Conservation (phyloP, 2,113 vertebrate genomes). For the Odontesthes bonariensis region DNA sequence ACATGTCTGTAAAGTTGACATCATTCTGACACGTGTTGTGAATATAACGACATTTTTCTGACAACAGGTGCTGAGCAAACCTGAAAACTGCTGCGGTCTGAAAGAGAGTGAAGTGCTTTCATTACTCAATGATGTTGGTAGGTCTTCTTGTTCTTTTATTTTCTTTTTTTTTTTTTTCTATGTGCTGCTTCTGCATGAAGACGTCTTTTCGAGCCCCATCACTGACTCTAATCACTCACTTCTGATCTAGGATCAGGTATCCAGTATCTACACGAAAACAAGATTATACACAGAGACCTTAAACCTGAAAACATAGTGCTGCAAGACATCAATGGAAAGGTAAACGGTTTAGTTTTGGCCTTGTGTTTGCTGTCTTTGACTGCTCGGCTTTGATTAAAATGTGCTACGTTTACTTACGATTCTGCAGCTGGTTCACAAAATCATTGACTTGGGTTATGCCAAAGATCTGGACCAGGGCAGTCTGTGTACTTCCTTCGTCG, state of each 20-base stretch:
- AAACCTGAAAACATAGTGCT: slow-evolving; percentile 99
- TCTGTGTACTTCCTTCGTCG: slow-evolving; percentile 97
- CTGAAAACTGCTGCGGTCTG: slow-evolving; percentile 97
- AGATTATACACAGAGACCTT: slow-evolving; percentile 98
- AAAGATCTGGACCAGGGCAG: slow-evolving; percentile 99
- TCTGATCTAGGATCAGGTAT: slow-evolving; percentile 90
- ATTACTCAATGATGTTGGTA: slow-evolving; percentile 95
- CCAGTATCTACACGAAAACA: slow-evolving; percentile 97
- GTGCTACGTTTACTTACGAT: background rate
- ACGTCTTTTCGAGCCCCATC: rapidly evolving
- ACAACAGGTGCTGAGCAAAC: slow-evolving; percentile 91
- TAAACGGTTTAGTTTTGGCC: slow-evolving; percentile 51
- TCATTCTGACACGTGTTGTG: background rate
- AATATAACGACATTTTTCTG: background rate
- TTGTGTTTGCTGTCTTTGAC: background rate
- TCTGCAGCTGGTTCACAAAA: slow-evolving; percentile 91
- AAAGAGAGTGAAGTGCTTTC: slow-evolving; percentile 97
- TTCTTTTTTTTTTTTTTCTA: background rate
- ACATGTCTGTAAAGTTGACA: no score
- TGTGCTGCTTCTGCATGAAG: background rate
- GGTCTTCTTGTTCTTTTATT: background rate
- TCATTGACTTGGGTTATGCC: slow-evolving; percentile 97
- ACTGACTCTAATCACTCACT: background rate
- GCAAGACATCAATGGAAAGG: slow-evolving; percentile 94
- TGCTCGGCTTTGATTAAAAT: background rate